These are phyloP conservation scores for Cyprinodon brontotheroides DNA, from an alignment of 2,113 vertebrate genomes.

Conservation along the genomic window DNA sequence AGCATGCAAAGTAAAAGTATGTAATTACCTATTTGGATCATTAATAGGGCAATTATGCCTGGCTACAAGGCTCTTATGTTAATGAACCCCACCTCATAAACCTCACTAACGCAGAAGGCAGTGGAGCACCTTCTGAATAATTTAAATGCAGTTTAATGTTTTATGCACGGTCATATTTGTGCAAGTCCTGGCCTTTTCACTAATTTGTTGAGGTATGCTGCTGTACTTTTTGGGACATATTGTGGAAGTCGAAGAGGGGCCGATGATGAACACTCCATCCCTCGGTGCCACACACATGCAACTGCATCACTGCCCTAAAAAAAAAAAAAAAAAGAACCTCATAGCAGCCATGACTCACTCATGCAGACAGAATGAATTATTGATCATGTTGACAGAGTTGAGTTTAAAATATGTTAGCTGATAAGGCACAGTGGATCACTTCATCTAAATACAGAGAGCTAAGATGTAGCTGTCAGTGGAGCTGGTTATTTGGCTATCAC, in stretches of 20 bases:
- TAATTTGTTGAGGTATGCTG: slow-evolving; percentile 54
- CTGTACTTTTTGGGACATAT: slow-evolving; percentile 24
- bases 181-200: slow-evolving; percentile 49
- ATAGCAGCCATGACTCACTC: slow-evolving; percentile 43
- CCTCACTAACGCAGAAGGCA: slow-evolving; percentile 55
- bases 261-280: slow-evolving; percentile 15
- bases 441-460: slow-evolving; percentile 64
- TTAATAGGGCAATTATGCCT: slow-evolving; percentile 71
- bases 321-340: slow-evolving; percentile 5
- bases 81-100: slow-evolving; percentile 65
- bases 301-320: slow-evolving; percentile 18
- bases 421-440: slow-evolving; percentile 57
- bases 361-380: slow-evolving; percentile 63
- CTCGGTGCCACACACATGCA: slow-evolving; percentile 21
- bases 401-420: slow-evolving; percentile 54
- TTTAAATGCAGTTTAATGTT: slow-evolving; percentile 70
- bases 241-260: slow-evolving; percentile 23
- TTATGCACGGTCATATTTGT: slow-evolving; percentile 66
- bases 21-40: slow-evolving; percentile 69
- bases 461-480: slow-evolving; percentile 28
- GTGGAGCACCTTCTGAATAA: slow-evolving; percentile 62
- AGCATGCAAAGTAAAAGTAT: slow-evolving; percentile 58
- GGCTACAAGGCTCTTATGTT: slow-evolving; percentile 60
- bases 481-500: slow-evolving; percentile 38
- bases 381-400: slow-evolving; percentile 54